Percentiles rank a stretch among this genome's conserved stretches.
Conservation (phyloP, 1,140 invertebrate species). For the Latrodectus geometricus region DNA sequence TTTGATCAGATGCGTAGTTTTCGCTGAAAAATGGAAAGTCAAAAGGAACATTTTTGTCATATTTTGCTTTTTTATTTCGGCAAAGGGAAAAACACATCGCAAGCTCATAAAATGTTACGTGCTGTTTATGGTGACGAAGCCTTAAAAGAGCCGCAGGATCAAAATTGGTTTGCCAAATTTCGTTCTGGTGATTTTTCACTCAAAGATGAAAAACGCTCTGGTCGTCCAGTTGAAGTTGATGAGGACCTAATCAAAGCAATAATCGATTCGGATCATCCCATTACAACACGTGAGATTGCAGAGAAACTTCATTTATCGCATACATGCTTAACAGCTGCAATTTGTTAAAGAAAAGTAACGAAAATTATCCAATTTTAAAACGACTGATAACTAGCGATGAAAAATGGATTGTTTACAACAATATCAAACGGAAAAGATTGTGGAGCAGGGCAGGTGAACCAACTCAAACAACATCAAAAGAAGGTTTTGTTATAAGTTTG, state of each 20-base stretch:
- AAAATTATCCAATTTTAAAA: too few relatives aligned
- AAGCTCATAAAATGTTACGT: background rate
- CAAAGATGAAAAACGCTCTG: background rate
- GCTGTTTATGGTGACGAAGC: background rate
- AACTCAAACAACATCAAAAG: too few relatives aligned
- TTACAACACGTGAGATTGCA: background rate
- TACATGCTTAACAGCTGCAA: too few relatives aligned
- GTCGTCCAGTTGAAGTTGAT: background rate
- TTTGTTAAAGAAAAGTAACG: too few relatives aligned
- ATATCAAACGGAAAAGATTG: too few relatives aligned
- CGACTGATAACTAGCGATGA: too few relatives aligned
- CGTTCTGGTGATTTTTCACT: background rate
- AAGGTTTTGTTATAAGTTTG: too few relatives aligned
- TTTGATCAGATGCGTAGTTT: background rate
- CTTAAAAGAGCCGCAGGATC: background rate
- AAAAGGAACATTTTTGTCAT: background rate
- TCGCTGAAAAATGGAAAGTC: background rate
- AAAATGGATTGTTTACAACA: too few relatives aligned
- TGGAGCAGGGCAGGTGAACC: too few relatives aligned
- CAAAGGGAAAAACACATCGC: background rate
- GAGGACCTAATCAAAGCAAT: background rate
- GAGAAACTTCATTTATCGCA: background rate
- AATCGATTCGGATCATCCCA: background rate
- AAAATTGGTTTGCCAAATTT: background rate
- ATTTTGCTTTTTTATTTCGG: conserved; percentile 1